A percentile compares a stretch with the other conserved stretches of the same genome.
phyloP scores from a whole-genome alignment of 1,140 invertebrate species.

The Gonioctena quinquepunctata region DNA sequence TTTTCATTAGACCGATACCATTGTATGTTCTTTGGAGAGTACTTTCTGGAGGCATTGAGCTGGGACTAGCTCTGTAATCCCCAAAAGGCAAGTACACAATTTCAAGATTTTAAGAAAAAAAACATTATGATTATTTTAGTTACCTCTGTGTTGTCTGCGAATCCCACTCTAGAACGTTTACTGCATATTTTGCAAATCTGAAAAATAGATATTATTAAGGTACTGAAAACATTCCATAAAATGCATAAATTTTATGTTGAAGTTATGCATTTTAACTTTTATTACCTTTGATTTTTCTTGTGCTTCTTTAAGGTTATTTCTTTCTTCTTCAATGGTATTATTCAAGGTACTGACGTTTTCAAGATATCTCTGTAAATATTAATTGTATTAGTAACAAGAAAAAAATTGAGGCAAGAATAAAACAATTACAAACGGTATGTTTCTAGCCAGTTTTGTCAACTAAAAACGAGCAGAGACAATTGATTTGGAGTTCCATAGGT shows the following conservation, averaged over 20 bases:
- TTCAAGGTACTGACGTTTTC: conserved; percentile 5
- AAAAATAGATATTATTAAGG: conserved; percentile 6
- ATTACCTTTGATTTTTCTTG: conserved; percentile 1
- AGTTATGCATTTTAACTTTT: not conserved
- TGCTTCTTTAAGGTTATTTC: conserved; percentile 4
- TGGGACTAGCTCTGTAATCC: no score
- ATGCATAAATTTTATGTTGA: no score
- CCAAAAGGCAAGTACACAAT: no score
- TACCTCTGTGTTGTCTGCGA: conserved; percentile 26
- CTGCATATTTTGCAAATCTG: conserved; percentile 27
- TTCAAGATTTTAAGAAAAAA: not conserved
- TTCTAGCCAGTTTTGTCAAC: no score
- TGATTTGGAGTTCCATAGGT: no score
- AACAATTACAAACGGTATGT: no score
- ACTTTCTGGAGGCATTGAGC: no score
- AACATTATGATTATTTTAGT: not conserved
- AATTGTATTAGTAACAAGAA: no score
- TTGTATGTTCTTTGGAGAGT: no score
- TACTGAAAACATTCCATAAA: not conserved
- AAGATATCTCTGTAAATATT: not conserved
- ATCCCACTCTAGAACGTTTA: conserved; percentile 24
- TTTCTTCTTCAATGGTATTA: conserved; percentile 19
- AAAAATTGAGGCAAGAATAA: no score
- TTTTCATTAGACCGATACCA: no score
- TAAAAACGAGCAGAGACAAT: no score